Evolutionary conservation across 2,113 vertebrate genomes (phyloP).

Genomic region (Aldabrachelys gigantea): DNA sequence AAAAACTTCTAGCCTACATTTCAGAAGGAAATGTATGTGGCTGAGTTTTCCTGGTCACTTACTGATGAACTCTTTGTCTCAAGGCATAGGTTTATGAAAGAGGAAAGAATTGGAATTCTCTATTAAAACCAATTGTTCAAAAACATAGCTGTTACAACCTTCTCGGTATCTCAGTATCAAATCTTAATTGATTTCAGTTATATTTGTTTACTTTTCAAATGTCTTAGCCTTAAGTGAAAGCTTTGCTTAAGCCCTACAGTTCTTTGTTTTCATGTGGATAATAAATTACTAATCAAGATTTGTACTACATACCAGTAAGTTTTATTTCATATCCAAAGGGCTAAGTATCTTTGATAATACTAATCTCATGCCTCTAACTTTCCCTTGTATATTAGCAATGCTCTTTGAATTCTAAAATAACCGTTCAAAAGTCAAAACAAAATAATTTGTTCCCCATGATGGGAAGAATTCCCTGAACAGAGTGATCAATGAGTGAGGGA

Average conservation of each 20-base stretch:
- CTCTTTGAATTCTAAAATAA: not conserved
- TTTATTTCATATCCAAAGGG: constrained; percentile 17
- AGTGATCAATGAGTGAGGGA: not conserved
- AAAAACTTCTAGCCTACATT: not conserved
- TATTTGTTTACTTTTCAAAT: not conserved
- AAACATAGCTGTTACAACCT: not conserved
- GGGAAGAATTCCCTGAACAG: not conserved
- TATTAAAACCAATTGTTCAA: not conserved
- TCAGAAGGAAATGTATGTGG: not conserved
- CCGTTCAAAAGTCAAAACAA: not conserved
- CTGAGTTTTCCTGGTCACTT: not conserved
- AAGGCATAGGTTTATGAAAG: too few species aligned
- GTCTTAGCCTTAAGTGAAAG: not conserved
- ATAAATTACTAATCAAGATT: constrained; percentile 9
- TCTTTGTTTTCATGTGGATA: not conserved
- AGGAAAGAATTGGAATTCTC: not conserved
- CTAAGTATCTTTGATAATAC: not conserved
- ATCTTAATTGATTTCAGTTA: not conserved
- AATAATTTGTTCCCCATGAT: not conserved
- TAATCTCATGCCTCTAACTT: not conserved
- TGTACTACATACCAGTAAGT: too few species aligned
- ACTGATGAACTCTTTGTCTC: too few species aligned
- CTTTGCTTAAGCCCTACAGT: not conserved
- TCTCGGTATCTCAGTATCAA: not conserved
- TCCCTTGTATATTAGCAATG: not conserved